Base-by-base conservation (phyloP, 2,888 invertebrate genomes). In the Masnerella sp. region DNA sequence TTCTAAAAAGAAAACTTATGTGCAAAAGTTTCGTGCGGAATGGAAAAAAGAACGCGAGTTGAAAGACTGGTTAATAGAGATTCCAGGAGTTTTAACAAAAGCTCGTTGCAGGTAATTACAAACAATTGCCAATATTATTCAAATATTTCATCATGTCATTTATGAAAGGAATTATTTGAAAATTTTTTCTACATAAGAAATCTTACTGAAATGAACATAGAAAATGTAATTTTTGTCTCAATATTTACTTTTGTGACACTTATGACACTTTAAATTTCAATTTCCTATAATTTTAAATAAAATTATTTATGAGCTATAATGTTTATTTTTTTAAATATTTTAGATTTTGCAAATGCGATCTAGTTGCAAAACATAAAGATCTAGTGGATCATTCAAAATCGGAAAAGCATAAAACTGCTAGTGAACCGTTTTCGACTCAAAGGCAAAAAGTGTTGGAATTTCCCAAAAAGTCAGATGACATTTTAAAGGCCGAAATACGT, bases 261-360 rank as follows among this genome's bases (percentile, higher is more conserved):
- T n/a, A n/a, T n/a, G n/a, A n/a, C n/a, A n/a, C n/a, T n/a, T n/a
- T n/a, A n/a, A n/a, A n/a, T n/a, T n/a, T n/a, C n/a, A n/a, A n/a
- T n/a, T n/a, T n/a, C n/a, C n/a, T n/a, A n/a, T n/a, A n/a, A n/a
- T n/a, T n/a, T n/a, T n/a, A n/a, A n/a, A n/a, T n/a, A 5, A 32
- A 32, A 9, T 32, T 9, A 9, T 32, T 32, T 32, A n/a, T n/a
- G n/a, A n/a, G n/a, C n/a, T n/a, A n/a, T n/a, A 1, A 14, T 9
- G 2, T 30, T 15, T 47, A 28, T 30, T 47, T 45, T 12, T 12
- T 8, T 12, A 28, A 8, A 28, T 9, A 18, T 22, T 14, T 7
- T 32, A 62, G 52, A 9, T 62, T 22, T 38, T 65, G 65, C n/a
- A 65, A 65, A 56, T 65, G 54, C 8, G 65, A 65, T 36, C 4